Conservation (phyloP, 2,888 invertebrate species). For the Dexiosoma caninum region DNA sequence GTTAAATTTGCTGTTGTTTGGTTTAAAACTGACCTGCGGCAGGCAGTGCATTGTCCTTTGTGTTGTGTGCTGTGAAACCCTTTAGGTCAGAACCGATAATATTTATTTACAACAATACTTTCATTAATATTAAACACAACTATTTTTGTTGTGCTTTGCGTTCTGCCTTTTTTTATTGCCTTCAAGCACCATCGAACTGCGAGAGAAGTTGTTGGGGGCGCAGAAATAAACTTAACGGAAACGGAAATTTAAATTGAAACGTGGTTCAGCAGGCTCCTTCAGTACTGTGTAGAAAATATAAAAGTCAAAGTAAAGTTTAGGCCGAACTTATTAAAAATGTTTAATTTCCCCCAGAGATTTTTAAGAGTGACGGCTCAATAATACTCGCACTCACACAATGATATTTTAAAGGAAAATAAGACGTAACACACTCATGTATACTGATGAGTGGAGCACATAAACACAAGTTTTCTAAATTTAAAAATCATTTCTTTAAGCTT, state of each 20-base stretch:
- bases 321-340: slow-evolving; percentile 33
- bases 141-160: not conserved
- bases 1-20: not conserved
- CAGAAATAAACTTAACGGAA: slow-evolving; percentile 1
- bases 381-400: not conserved
- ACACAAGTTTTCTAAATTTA: too few species aligned
- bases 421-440: too few species aligned
- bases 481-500: too few species aligned
- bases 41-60: slow-evolving; percentile 12
- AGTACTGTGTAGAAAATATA: not conserved
- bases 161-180: not conserved
- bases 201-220: not conserved
- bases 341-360: slow-evolving; percentile 2
- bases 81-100: slow-evolving; percentile 12
- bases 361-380: too few species aligned
- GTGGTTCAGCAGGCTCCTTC: not conserved
- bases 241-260: slow-evolving; percentile 37
- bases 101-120: slow-evolving; percentile 42
- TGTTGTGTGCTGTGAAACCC: not conserved
- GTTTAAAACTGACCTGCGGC: slow-evolving; percentile 17
- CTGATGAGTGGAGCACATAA: too few species aligned
- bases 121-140: slow-evolving; percentile 50
- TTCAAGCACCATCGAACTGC: not conserved
- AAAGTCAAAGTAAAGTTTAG: not conserved
- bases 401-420: too few species aligned